Conservation (phyloP, 92 coral and sea anemone genomes). For the Muricea muricata region DNA sequence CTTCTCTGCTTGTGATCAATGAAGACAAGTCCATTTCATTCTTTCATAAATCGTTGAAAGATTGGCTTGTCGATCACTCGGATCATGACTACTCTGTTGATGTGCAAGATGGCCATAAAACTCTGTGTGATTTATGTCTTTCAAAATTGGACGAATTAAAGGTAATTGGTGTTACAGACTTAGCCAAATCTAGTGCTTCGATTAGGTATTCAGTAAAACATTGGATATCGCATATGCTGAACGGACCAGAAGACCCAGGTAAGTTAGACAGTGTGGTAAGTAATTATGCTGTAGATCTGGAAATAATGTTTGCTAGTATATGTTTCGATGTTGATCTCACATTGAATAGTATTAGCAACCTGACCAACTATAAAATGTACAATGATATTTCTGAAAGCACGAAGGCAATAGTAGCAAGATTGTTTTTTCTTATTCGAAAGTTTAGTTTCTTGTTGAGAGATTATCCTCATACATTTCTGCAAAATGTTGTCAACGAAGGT, state of each 20-base stretch:
- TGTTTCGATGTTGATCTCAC: background rate
- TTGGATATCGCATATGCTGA: constrained; percentile 57
- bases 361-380: background rate
- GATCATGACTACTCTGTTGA: background rate
- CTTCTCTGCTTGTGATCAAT: constrained; percentile 25
- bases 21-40: background rate
- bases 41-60: constrained; percentile 34
- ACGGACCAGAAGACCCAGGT: background rate
- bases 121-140: constrained; percentile 54
- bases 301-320: constrained; percentile 20
- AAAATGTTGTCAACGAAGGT: constrained; percentile 33
- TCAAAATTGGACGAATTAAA: constrained; percentile 19
- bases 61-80: constrained; percentile 23
- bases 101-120: background rate
- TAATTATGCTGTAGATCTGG: constrained; percentile 7
- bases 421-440: background rate
- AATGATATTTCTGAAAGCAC: background rate
- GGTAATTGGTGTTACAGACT: constrained; percentile 4
- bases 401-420: background rate
- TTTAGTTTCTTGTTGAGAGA: constrained; percentile 3
- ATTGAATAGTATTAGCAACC: background rate
- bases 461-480: constrained; percentile 20
- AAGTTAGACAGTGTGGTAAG: constrained; percentile 13
- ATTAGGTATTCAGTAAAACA: constrained; percentile 67
- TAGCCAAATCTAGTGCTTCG: constrained; percentile 5